Evolutionary conservation across 2,113 vertebrate genomes (phyloP).

Genomic region (Melospiza melodia): DNA sequence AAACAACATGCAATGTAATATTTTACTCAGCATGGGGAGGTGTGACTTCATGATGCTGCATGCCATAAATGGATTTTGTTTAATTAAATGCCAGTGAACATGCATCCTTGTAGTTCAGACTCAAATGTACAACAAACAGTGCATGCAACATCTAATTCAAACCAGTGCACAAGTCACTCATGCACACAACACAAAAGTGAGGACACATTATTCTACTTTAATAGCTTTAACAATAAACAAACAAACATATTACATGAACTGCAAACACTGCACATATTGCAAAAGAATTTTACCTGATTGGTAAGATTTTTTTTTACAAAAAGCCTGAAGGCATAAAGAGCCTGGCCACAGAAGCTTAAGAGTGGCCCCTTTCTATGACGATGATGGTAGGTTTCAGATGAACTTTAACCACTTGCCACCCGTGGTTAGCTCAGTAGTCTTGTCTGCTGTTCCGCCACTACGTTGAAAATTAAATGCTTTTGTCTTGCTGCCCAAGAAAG

Average conservation of each 20-base stretch:
- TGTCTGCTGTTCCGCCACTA: background rate
- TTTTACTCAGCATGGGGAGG: background rate
- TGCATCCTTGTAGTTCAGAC: background rate
- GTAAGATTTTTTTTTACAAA: background rate
- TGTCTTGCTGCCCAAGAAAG: background rate
- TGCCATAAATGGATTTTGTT: background rate
- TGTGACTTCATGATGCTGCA: background rate
- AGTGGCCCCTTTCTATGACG: background rate
- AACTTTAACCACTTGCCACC: background rate
- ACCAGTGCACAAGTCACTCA: background rate
- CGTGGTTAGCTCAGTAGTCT: background rate
- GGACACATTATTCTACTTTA: background rate
- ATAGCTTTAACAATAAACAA: background rate
- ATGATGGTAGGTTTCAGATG: background rate
- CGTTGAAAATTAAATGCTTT: background rate
- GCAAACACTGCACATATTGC: background rate
- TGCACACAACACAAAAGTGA: background rate
- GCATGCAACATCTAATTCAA: background rate
- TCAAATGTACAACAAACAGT: background rate
- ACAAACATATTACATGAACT: background rate
- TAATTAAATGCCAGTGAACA: background rate
- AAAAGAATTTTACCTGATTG: constrained; percentile 55
- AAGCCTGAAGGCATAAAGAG: background rate
- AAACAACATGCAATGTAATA: background rate
- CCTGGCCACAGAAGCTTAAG: background rate